phyloP scores from a whole-genome alignment of 2,797 vertebrate genomes.

The Dicrostonyx torquatus region DNA sequence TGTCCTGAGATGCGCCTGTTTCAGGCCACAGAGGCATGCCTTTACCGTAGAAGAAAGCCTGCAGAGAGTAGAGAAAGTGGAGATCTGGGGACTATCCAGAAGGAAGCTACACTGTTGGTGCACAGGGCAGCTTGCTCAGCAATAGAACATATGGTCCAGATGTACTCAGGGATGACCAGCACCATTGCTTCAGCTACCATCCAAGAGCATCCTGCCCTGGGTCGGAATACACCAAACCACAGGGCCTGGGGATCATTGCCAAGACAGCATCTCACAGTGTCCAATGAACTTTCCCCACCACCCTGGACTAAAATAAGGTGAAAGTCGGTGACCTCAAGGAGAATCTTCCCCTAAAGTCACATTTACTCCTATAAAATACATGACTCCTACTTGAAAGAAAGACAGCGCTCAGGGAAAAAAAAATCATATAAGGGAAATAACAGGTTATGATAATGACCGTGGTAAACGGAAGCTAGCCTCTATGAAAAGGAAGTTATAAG shows the following conservation, averaged over 20 bases:
- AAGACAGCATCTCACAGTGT: neutral
- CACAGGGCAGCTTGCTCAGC: neutral
- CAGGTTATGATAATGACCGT: constrained; percentile 32
- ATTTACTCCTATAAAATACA: constrained; percentile 1
- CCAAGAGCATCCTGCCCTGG: neutral
- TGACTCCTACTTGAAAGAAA: constrained; percentile 48
- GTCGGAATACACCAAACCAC: neutral
- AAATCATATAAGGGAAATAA: constrained; percentile 42
- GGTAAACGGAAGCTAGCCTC: constrained; percentile 54
- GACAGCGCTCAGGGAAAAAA: constrained; percentile 14
- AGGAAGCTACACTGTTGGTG: neutral
- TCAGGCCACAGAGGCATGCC: neutral
- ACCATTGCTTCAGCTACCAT: neutral
- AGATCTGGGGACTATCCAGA: neutral
- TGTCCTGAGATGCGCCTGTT: neutral
- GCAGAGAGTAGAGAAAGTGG: neutral
- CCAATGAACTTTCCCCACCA: neutral
- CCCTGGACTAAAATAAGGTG: neutral
- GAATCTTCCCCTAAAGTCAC: neutral
- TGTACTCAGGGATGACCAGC: neutral
- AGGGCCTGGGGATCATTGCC: neutral
- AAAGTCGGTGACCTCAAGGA: neutral
- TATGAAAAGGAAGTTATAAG: constrained; percentile 67
- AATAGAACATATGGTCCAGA: neutral
- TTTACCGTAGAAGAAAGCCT: neutral